phyloP scores from a whole-genome alignment of 64 coral and sea anemone species.

The Actinia equina region DNA sequence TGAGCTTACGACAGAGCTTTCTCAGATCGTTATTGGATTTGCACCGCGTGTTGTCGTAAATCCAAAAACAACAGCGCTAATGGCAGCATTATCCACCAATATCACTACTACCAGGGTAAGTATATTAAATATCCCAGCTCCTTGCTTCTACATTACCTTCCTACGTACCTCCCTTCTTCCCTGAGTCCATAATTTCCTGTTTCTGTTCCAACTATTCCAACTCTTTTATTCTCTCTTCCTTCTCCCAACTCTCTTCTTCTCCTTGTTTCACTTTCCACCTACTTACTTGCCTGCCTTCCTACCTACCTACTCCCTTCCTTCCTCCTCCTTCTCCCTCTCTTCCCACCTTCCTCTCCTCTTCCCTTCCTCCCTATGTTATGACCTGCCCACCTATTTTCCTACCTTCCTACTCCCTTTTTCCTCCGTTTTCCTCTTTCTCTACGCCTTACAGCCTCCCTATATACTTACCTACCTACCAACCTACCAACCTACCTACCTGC shows the following conservation, averaged over 20 bases:
- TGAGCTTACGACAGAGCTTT: neutral
- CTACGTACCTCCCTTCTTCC: too few species aligned
- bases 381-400: too few species aligned
- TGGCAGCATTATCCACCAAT: conserved; percentile 8
- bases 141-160: neutral
- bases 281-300: too few species aligned
- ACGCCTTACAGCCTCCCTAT: neutral
- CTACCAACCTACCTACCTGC: too few species aligned
- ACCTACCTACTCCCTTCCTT: too few species aligned
- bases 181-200: too few species aligned
- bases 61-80: neutral
- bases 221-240: too few species aligned
- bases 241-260: too few species aligned
- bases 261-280: neutral
- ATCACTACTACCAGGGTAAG: neutral
- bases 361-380: too few species aligned
- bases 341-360: too few species aligned
- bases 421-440: neutral
- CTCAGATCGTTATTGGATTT: conserved; percentile 13
- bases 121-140: neutral
- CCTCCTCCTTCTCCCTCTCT: too few species aligned
- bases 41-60: neutral
- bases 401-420: neutral
- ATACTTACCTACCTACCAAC: neutral
- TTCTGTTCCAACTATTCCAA: too few species aligned